A percentile compares a stretch with the other conserved stretches of the same genome.
phyloP scores from a whole-genome alignment of 92 coral and sea anemone genomes.

The Palythoa grandiflora region DNA sequence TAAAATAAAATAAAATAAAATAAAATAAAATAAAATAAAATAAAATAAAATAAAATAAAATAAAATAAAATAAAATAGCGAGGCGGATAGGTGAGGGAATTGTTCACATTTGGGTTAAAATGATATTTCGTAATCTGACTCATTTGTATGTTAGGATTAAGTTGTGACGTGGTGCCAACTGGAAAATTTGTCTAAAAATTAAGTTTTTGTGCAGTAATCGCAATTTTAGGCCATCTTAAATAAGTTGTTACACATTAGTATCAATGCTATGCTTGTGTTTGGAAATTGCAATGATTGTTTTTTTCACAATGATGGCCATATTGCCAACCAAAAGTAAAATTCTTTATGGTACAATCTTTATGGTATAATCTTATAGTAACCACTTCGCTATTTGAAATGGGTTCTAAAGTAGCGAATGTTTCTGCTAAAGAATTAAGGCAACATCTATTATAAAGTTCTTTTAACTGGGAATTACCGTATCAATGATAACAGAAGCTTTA shows the following conservation, averaged over 20 bases:
- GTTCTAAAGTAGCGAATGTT: slow-evolving; percentile 3
- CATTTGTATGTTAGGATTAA: neutral
- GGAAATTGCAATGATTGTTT: neutral
- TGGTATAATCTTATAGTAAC: slow-evolving; percentile 1
- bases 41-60: too few species aligned
- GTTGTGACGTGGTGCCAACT: slow-evolving; percentile 8
- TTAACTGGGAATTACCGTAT: slow-evolving; percentile 6
- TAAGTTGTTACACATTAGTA: neutral
- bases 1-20: too few species aligned
- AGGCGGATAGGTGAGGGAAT: too few species aligned
- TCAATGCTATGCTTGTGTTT: slow-evolving; percentile 7
- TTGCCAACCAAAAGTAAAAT: too few species aligned
- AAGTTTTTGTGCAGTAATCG: slow-evolving; percentile 3
- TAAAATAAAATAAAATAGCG: too few species aligned
- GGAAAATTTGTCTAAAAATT: neutral
- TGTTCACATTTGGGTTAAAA: neutral
- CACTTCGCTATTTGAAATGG: slow-evolving; percentile 3
- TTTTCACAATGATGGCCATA: too few species aligned
- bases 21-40: too few species aligned
- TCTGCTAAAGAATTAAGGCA: neutral
- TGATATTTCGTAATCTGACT: neutral
- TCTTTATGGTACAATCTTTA: neutral
- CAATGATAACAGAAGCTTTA: slow-evolving; percentile 3
- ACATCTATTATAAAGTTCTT: slow-evolving; percentile 6
- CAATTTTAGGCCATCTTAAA: slow-evolving; percentile 4